A percentile compares a stretch with the other conserved stretches of the same genome.
These are phyloP conservation scores for Lithophane semibrunnea DNA, from an alignment of 2,888 invertebrate genomes.

Conservation along the genomic window DNA sequence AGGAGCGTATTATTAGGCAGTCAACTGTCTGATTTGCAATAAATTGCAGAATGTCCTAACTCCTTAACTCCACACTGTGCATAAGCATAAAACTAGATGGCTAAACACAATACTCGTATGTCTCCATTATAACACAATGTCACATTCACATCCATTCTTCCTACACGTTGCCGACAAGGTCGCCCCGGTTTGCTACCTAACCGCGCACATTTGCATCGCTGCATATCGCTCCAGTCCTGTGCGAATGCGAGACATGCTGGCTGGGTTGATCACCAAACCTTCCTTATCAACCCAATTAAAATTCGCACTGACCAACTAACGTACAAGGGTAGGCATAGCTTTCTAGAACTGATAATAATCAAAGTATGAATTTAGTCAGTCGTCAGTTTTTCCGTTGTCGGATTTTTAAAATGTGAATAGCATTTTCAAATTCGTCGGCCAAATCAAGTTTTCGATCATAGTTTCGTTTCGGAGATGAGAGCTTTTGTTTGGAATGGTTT, in stretches of 20 bases:
- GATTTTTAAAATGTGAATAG: neutral
- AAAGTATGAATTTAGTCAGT: neutral
- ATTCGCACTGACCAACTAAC: neutral
- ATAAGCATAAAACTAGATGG: neutral
- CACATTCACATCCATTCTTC: slow-evolving; percentile 48
- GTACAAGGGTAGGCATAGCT: neutral
- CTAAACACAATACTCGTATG: neutral
- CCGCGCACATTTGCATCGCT: slow-evolving; percentile 50
- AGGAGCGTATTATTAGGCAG: neutral
- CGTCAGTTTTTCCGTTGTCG: neutral
- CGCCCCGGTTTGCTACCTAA: slow-evolving; percentile 50
- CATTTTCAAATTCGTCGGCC: neutral
- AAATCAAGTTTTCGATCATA: neutral
- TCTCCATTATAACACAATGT: neutral
- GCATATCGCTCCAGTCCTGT: slow-evolving; percentile 5
- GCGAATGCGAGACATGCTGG: slow-evolving; percentile 24
- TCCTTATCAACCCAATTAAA: neutral
- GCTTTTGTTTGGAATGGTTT: neutral
- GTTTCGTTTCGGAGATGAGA: neutral
- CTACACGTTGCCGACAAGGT: slow-evolving; percentile 45
- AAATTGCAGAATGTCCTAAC: neutral
- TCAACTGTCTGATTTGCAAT: neutral
- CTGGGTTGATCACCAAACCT: neutral
- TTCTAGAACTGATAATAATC: neutral
- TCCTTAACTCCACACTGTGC: too few relatives aligned